Evolutionary conservation across 2,888 invertebrate species (phyloP).

Genomic region (Epistrophe grossulariae): DNA sequence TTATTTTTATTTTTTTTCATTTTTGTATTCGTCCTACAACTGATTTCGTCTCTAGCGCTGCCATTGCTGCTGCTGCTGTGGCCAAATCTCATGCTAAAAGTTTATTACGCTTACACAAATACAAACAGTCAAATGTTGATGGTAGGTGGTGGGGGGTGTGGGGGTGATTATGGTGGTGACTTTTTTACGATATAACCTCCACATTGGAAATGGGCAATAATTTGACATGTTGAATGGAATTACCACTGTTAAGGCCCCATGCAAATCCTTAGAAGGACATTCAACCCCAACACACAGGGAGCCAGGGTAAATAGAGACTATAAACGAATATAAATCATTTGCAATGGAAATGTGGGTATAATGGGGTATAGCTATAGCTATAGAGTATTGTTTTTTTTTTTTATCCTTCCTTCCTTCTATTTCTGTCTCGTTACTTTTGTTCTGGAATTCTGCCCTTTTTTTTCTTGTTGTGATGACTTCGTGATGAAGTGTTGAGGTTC

Average conservation of each 20-base stretch:
- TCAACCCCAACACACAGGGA: slow-evolving; percentile 49
- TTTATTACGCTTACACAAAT: slow-evolving; percentile 65
- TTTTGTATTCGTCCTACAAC: slow-evolving; percentile 48
- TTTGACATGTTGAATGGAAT: slow-evolving; percentile 76
- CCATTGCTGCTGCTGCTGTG: slow-evolving; percentile 25
- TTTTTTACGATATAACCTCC: slow-evolving; percentile 69
- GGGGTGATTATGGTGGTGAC: slow-evolving; percentile 63
- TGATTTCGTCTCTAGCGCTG: slow-evolving; percentile 57
- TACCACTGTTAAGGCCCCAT: slow-evolving; percentile 70
- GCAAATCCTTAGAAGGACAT: slow-evolving; percentile 72
- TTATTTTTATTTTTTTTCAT: slow-evolving; percentile 17
- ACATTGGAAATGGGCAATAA: slow-evolving; percentile 74
- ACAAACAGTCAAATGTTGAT: slow-evolving; percentile 12
- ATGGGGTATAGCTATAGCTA: slow-evolving; percentile 25
- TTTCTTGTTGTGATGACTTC: slow-evolving; percentile 45
- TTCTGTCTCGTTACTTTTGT: slow-evolving; percentile 61
- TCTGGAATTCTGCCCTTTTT: slow-evolving; percentile 30
- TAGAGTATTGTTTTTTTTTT: slow-evolving; percentile 11
- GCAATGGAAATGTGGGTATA: slow-evolving; percentile 39
- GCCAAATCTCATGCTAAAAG: slow-evolving; percentile 61
- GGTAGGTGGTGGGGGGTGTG: background rate
- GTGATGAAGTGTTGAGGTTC: slow-evolving; percentile 71
- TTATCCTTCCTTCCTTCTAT: slow-evolving; percentile 12
- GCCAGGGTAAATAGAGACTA: slow-evolving; percentile 54
- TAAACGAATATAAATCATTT: slow-evolving; percentile 74